Evolutionary conservation across 2,888 invertebrate species (phyloP).

Genomic region (Tyria jacobaeae): DNA sequence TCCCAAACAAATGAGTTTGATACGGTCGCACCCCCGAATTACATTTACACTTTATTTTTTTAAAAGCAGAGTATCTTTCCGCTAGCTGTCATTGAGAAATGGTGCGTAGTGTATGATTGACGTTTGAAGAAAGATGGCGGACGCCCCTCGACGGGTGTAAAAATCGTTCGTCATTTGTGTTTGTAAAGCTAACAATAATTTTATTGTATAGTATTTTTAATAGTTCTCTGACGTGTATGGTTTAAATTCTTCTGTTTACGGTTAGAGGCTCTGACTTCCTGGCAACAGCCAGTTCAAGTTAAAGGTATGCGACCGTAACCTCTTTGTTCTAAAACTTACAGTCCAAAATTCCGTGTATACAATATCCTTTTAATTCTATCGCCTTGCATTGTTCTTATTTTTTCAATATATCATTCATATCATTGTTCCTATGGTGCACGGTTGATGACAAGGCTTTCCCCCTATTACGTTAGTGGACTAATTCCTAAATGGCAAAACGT

Average conservation of each 20-base stretch:
- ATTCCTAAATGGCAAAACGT: too few relatives aligned
- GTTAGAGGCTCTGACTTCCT: too few relatives aligned
- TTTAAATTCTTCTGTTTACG: neutral
- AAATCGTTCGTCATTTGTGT: slow-evolving; percentile 68
- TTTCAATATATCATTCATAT: too few relatives aligned
- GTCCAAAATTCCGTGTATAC: too few relatives aligned
- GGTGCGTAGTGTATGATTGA: slow-evolving; percentile 74
- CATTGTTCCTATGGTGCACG: too few relatives aligned
- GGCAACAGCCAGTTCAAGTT: too few relatives aligned
- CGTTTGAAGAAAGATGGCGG: slow-evolving; percentile 62
- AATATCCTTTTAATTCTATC: too few relatives aligned
- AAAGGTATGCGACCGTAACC: too few relatives aligned
- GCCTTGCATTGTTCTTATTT: too few relatives aligned
- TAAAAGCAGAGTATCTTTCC: slow-evolving; percentile 61
- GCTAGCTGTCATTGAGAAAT: slow-evolving; percentile 75
- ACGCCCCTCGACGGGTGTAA: slow-evolving; percentile 50
- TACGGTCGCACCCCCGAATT: slow-evolving; percentile 42
- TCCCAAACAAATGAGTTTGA: slow-evolving; percentile 32
- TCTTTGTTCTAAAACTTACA: too few relatives aligned
- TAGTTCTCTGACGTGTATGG: neutral
- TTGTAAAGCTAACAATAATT: slow-evolving; percentile 7
- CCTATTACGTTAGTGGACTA: too few relatives aligned
- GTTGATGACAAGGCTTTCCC: too few relatives aligned
- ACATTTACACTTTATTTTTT: slow-evolving; percentile 51
- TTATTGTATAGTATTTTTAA: neutral